Base-by-base conservation (phyloP, 2,888 invertebrate genomes). In the Scaptomyza parva region DNA sequence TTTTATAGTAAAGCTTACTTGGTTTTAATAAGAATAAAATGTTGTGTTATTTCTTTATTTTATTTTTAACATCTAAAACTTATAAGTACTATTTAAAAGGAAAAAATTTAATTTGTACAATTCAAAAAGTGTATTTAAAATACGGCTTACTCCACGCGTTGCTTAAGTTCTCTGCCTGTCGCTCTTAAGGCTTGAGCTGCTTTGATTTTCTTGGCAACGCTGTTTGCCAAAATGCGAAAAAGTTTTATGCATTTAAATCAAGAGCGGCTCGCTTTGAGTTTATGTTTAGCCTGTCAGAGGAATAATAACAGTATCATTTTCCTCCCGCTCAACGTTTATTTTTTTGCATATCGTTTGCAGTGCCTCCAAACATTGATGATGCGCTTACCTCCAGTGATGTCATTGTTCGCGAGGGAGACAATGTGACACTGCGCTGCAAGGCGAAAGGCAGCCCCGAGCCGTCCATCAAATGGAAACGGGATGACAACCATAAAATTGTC, bases 281-380 rank as follows among this genome's bases (percentile, higher is more conserved):
- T 63, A 67, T 78, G 66, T 70, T 70, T 70, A 60, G 48, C 64
- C 62, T 65, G 61, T 64, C 68, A 71, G 44, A 55, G 9, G 37
- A 37, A 37, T 37, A 62, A 70, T 64, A 80, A 77, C 69, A 70
- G 67, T 52, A 54, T 50, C 50, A 53, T 39, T 70, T 30, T 64
- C 43, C 80, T 85, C 4, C 2, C 18, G 28, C 18, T 30, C 30
- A n/a, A 30, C n/a, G 18, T n/a, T 47, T n/a, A n/a, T n/a, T n/a
- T n/a, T n/a, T 20, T 40, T 12, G 18, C 17, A 20, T 40, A 18
- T 12, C n/a, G 26, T 30, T 26, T 24, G 2, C 94, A 97, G 97
- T 97, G 85, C 97, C 97, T 55, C 97, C 97, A 63, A 96, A 96
- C 91, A 97, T 97, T 91, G 97, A 97, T 92, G 97, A 97, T 93